Percentiles rank a stretch among this genome's conserved stretches.
These are phyloP conservation scores for Acrocephalus arundinaceus DNA, from an alignment of 2,113 vertebrate species.

Conservation along the genomic window DNA sequence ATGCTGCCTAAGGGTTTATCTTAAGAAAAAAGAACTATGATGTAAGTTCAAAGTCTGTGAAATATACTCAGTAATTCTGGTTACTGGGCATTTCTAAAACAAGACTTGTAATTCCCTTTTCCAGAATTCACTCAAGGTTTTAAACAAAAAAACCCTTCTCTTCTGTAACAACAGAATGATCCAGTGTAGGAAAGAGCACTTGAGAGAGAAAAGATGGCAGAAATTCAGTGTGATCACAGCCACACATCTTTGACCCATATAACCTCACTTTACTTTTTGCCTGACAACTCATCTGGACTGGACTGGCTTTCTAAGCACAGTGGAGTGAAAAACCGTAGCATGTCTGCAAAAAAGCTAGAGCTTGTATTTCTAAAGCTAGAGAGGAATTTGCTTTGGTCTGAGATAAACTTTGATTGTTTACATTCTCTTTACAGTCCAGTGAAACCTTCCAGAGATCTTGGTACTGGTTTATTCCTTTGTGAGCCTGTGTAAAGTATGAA, in stretches of 20 bases:
- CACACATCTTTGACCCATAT: not conserved
- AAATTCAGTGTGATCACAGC: not conserved
- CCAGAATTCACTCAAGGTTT: not conserved
- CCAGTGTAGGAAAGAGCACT: not conserved
- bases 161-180: not conserved
- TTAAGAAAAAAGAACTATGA: not conserved
- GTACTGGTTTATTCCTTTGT: not conserved
- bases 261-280: not conserved
- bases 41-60: not conserved
- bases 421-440: not conserved
- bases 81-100: not conserved
- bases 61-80: not conserved
- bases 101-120: not conserved
- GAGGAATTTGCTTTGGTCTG: not conserved
- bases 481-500: rapidly evolving
- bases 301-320: not conserved
- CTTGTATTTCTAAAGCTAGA: not conserved
- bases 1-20: not conserved
- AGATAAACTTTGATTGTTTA: not conserved
- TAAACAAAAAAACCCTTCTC: not conserved
- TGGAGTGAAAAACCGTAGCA: not conserved
- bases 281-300: not conserved
- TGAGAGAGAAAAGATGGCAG: not conserved
- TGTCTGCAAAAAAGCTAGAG: not conserved
- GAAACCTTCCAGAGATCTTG: not conserved